Conservation (phyloP, 1,140 invertebrate genomes). For the Reticulitermes speratus region DNA sequence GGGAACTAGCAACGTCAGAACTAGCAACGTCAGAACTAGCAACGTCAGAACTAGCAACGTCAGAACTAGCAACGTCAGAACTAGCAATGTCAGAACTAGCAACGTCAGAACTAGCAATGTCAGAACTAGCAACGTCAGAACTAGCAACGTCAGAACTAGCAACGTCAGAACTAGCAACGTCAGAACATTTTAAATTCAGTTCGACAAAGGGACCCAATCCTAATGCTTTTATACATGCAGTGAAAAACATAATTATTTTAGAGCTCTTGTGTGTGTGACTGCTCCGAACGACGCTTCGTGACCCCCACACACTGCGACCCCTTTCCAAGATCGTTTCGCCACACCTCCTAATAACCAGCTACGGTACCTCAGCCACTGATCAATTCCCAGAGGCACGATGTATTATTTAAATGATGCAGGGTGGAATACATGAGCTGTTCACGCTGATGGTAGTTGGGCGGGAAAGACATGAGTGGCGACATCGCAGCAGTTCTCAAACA, state of each 20-base stretch:
- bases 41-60: no score
- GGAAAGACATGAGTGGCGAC: conserved; percentile 1
- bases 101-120: no score
- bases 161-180: not conserved
- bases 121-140: no score
- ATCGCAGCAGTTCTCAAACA: not conserved
- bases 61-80: no score
- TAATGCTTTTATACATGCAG: not conserved
- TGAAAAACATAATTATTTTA: conserved; percentile 1
- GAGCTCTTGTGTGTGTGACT: conserved; percentile 3
- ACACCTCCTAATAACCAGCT: conserved; percentile 9
- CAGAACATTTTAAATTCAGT: not conserved
- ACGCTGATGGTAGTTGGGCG: not conserved
- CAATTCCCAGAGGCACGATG: not conserved
- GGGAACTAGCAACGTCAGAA: not conserved
- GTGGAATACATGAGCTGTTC: not conserved
- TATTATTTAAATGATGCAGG: conserved; percentile 15
- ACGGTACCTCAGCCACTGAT: not conserved
- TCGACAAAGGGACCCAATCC: not conserved
- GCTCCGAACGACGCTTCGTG: not conserved
- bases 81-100: no score
- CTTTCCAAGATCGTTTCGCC: not conserved
- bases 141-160: no score
- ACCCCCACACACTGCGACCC: not conserved
- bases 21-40: no score